phyloP scores from a whole-genome alignment of 2,797 vertebrate genomes.

The Agapornis canus region DNA sequence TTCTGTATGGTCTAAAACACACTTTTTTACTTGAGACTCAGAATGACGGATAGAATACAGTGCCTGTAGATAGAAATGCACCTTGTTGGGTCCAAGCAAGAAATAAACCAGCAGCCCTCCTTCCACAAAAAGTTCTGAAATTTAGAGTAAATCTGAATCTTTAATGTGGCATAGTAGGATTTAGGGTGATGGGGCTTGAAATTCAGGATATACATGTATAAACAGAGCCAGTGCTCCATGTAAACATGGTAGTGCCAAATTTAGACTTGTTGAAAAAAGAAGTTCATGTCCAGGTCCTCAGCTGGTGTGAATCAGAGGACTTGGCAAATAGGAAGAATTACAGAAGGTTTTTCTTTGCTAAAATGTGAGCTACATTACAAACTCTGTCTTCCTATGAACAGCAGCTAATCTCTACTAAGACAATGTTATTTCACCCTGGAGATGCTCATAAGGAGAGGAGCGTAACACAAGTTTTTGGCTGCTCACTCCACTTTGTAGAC shows the following conservation, averaged over 20 bases:
- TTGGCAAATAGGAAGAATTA: neutral
- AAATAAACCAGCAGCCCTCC: neutral
- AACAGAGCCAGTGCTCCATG: neutral
- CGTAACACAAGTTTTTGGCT: neutral
- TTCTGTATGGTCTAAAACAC: neutral
- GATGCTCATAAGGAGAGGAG: neutral
- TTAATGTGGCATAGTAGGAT: neutral
- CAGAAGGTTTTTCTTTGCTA: neutral
- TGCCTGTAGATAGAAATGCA: neutral
- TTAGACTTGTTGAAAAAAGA: neutral
- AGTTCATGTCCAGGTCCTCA: neutral
- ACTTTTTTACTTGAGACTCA: neutral
- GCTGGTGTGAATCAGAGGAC: neutral
- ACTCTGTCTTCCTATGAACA: neutral
- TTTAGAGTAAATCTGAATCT: neutral
- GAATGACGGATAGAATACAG: neutral
- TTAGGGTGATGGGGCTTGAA: neutral
- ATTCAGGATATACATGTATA: neutral
- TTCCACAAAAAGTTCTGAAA: neutral
- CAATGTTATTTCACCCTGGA: neutral
- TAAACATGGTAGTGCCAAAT: neutral
- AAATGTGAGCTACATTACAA: neutral
- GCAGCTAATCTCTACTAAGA: neutral
- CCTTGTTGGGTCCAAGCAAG: neutral
- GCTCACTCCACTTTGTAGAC: accelerated